Evolutionary conservation across 2,113 vertebrate genomes (phyloP).

Genomic region (Aptenodytes patagonicus): DNA sequence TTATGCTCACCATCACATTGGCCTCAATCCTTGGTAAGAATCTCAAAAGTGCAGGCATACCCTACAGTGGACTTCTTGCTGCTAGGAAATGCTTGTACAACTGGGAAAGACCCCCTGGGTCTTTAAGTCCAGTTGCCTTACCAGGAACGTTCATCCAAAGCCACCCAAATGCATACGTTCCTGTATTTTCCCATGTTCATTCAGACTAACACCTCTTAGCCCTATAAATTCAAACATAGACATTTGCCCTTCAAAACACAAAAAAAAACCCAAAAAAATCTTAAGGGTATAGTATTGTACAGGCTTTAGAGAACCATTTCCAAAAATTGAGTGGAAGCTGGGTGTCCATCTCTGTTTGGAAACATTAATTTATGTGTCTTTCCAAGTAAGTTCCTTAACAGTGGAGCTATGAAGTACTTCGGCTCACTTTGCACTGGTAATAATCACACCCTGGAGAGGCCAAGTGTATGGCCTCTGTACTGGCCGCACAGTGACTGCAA

Average conservation of each 20-base stretch:
- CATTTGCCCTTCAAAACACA: background rate
- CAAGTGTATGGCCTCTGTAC: background rate
- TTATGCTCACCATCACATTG: background rate
- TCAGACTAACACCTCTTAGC: too few species aligned
- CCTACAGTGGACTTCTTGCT: background rate
- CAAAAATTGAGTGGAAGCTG: background rate
- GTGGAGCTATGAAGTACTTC: background rate
- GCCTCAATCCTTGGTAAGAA: background rate
- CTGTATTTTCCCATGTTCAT: accelerated
- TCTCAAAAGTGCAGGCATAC: background rate
- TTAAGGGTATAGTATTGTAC: background rate
- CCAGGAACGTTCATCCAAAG: background rate
- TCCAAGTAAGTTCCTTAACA: background rate
- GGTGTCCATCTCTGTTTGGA: background rate
- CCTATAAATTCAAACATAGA: background rate
- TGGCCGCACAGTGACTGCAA: background rate
- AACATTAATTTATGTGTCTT: background rate
- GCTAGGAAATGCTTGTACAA: background rate
- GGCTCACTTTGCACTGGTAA: background rate
- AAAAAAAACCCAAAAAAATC: background rate
- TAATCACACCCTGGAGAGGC: background rate
- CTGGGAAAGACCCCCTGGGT: background rate
- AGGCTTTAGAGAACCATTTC: background rate
- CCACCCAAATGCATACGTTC: background rate
- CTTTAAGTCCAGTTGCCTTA: background rate